Percentiles rank a stretch among this genome's conserved stretches.
phyloP scores from a whole-genome alignment of 2,797 vertebrate genomes.

The Paramormyrops hopkinsi region DNA sequence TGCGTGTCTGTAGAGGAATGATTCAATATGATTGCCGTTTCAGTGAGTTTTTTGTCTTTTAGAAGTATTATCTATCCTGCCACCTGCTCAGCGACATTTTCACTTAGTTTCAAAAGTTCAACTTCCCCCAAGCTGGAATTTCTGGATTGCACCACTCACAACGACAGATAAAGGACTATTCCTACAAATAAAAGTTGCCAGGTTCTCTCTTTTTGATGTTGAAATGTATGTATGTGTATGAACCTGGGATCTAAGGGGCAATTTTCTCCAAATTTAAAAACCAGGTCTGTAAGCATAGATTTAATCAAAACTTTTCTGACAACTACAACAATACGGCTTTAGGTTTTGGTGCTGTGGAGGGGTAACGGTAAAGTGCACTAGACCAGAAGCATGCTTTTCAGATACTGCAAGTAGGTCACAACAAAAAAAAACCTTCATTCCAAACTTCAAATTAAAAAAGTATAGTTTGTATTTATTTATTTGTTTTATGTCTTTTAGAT shows the following conservation, averaged over 20 bases:
- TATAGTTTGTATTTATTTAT: not conserved
- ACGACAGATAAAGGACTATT: not conserved
- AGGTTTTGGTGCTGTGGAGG: not conserved
- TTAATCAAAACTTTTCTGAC: slow-evolving; percentile 16
- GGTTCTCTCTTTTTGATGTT: not conserved
- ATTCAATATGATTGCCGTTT: not conserved
- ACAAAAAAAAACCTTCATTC: not conserved
- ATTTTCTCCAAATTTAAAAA: slow-evolving; percentile 20
- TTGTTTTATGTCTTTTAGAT: not conserved
- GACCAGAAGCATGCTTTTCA: slow-evolving; percentile 4
- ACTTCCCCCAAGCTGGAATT: not conserved
- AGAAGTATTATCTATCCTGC: slow-evolving; percentile 25
- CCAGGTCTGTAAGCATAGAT: not conserved
- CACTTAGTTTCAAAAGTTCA: not conserved
- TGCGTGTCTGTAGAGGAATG: not conserved
- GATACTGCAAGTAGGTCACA: slow-evolving; percentile 11
- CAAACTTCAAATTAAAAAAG: slow-evolving; percentile 15
- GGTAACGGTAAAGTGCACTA: not conserved
- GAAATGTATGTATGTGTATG: slow-evolving; percentile 14
- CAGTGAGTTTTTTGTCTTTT: slow-evolving; percentile 9
- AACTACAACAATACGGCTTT: slow-evolving; percentile 15
- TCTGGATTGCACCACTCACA: not conserved
- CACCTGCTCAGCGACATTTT: slow-evolving; percentile 24
- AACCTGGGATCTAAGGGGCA: slow-evolving; percentile 13
- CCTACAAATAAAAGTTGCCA: not conserved